A percentile compares a stretch with the other conserved stretches of the same genome.
phyloP scores from a whole-genome alignment of 2,888 invertebrate species.

The Ommatoiulus sabulosus region DNA sequence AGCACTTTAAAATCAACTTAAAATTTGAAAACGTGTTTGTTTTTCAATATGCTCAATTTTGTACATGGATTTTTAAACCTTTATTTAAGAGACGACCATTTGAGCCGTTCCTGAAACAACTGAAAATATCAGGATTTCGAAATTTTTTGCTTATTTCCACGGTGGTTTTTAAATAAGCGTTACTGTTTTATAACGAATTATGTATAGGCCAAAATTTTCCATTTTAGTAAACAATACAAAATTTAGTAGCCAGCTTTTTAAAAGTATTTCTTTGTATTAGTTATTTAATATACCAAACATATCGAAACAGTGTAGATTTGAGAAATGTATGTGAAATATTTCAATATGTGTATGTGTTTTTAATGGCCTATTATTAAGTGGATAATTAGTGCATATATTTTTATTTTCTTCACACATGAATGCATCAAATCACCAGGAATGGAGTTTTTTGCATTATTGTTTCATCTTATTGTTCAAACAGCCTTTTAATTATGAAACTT shows the following conservation, averaged over 20 bases:
- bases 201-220: slow-evolving; percentile 13
- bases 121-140: not conserved
- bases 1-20: not conserved
- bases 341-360: slow-evolving; percentile 23
- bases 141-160: not conserved
- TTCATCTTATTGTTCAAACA: not conserved
- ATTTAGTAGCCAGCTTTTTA: not conserved
- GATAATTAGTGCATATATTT: slow-evolving; percentile 22
- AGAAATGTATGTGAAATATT: not conserved
- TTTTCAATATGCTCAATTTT: slow-evolving; percentile 43
- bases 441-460: not conserved
- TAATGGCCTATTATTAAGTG: not conserved
- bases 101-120: not conserved
- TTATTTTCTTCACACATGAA: not conserved
- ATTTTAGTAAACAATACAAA: slow-evolving; percentile 39
- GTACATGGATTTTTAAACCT: slow-evolving; percentile 45
- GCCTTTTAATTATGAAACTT: not conserved
- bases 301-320: slow-evolving; percentile 8
- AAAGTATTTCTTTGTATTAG: not conserved
- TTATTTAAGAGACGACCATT: not conserved
- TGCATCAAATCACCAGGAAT: not conserved
- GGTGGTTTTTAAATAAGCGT: not conserved
- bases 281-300: slow-evolving; percentile 16
- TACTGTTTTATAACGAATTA: slow-evolving; percentile 10
- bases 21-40: slow-evolving; percentile 25